These are phyloP conservation scores for Cydia amplana DNA, from an alignment of 1,140 invertebrate genomes.

Conservation along the genomic window DNA sequence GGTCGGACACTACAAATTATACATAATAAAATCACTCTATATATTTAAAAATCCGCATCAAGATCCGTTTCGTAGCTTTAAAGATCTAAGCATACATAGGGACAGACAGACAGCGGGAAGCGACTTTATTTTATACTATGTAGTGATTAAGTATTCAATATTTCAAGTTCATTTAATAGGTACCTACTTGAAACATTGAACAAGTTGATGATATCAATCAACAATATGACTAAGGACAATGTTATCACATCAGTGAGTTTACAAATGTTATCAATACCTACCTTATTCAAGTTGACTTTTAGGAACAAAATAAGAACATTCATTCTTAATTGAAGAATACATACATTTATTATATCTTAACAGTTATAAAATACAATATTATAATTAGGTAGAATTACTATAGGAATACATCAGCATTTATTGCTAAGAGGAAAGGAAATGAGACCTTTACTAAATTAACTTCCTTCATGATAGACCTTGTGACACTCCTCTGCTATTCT, in stretches of 20 bases:
- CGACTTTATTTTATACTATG: no score
- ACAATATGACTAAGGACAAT: slow-evolving; percentile 7
- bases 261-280: slow-evolving; percentile 13
- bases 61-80: no score
- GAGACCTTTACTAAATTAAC: not conserved
- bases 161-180: not conserved
- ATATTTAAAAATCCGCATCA: no score
- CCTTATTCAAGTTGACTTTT: not conserved
- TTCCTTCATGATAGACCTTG: not conserved
- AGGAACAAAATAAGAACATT: not conserved
- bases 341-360: slow-evolving; percentile 69
- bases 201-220: not conserved
- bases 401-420: slow-evolving; percentile 55
- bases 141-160: no score
- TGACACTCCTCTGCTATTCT: not conserved
- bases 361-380: slow-evolving; percentile 55
- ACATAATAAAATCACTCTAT: no score
- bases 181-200: not conserved
- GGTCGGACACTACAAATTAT: no score
- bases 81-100: no score
- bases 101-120: no score
- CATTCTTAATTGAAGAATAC: slow-evolving; percentile 55
- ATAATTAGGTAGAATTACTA: slow-evolving; percentile 45
- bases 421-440: slow-evolving; percentile 37
- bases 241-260: slow-evolving; percentile 20